Percentiles rank a stretch among this genome's conserved stretches.
Evolutionary conservation across 2,113 vertebrate genomes (phyloP).

Genomic region (Turdus rufiventris): DNA sequence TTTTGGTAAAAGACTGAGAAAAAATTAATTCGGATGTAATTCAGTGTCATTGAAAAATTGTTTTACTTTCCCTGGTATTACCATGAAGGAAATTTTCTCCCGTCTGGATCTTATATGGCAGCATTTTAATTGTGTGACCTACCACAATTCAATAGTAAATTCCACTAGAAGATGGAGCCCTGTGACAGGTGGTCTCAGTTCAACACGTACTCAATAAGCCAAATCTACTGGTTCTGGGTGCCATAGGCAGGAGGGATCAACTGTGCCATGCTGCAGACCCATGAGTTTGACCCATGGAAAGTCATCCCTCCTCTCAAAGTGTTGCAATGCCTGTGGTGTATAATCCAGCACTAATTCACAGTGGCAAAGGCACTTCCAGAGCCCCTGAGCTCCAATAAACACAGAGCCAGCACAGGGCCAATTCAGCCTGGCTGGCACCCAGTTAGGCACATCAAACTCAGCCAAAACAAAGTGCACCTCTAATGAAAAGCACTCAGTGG

Average conservation of each 20-base stretch:
- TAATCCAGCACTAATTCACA: neutral
- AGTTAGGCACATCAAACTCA: neutral
- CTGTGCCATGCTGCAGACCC: neutral
- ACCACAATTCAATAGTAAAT: neutral
- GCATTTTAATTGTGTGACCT: neutral
- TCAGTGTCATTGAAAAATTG: neutral
- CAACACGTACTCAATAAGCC: neutral
- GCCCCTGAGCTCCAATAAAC: neutral
- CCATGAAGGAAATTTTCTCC: neutral
- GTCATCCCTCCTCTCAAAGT: fast-evolving
- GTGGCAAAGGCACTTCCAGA: neutral
- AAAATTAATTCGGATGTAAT: neutral
- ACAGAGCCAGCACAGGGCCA: neutral
- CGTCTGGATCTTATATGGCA: neutral
- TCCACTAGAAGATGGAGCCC: neutral
- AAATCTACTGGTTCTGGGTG: neutral
- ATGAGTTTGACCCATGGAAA: neutral
- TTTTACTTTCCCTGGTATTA: neutral
- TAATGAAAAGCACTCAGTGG: neutral
- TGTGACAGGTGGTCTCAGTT: neutral
- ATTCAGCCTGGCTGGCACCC: neutral
- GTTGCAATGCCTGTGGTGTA: neutral
- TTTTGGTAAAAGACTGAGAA: neutral
- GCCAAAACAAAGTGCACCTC: neutral
- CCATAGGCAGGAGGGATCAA: neutral